phyloP scores from a whole-genome alignment of 2,888 invertebrate genomes.

The Agelastica alni region DNA sequence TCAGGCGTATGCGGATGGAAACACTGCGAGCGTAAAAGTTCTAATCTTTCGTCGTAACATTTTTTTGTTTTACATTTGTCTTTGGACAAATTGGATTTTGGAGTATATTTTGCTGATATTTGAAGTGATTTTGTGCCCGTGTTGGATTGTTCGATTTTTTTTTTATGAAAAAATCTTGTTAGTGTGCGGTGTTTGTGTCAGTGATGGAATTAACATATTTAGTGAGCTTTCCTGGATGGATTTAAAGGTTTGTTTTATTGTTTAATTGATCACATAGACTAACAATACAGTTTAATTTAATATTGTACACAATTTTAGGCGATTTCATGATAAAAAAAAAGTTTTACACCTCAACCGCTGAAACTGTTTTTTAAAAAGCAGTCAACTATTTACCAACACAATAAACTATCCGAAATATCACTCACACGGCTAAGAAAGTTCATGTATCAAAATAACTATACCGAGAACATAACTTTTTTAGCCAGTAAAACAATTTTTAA shows the following conservation, averaged over 20 bases:
- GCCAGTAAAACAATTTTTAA: no score
- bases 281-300: no score
- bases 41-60: slow-evolving; percentile 4
- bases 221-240: slow-evolving; percentile 25
- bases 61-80: slow-evolving; percentile 5
- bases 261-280: slow-evolving; percentile 8
- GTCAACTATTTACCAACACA: no score
- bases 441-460: no score
- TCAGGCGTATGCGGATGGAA: slow-evolving; percentile 1
- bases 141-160: slow-evolving; percentile 25
- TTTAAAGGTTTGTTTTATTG: slow-evolving; percentile 27
- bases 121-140: slow-evolving; percentile 15
- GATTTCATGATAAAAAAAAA: no score
- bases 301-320: no score
- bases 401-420: no score
- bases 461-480: no score
- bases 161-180: slow-evolving; percentile 9
- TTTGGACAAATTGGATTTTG: slow-evolving; percentile 15
- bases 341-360: no score
- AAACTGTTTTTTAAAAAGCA: no score
- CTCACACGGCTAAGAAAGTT: no score
- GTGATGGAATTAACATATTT: slow-evolving; percentile 20
- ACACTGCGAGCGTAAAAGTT: not conserved
- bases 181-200: slow-evolving; percentile 26
- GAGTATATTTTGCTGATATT: slow-evolving; percentile 4